phyloP scores from a whole-genome alignment of 2,113 vertebrate genomes.

The Apteryx mantelli region DNA sequence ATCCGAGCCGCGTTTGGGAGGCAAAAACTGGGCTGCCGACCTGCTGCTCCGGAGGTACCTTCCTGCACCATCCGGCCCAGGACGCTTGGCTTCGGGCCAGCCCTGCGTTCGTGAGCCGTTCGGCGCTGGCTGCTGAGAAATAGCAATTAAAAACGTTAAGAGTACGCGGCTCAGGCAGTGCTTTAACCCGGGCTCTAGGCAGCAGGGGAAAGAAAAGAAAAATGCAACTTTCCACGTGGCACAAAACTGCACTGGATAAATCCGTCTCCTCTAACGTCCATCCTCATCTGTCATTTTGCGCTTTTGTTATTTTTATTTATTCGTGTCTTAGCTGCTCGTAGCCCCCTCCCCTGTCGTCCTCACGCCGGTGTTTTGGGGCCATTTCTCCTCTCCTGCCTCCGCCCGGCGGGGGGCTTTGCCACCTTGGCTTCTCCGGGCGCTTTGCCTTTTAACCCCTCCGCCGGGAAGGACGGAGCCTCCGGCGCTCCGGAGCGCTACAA shows the following conservation, averaged over 20 bases:
- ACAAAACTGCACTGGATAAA: not conserved
- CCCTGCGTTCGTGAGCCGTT: not conserved
- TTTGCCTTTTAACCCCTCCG: no score
- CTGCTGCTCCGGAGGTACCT: not conserved
- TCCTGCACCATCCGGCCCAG: not conserved
- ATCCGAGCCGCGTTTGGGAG: slow-evolving; percentile 43
- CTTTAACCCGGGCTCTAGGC: slow-evolving; percentile 71
- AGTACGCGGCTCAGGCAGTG: slow-evolving; percentile 8
- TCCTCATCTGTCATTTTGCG: slow-evolving; percentile 21
- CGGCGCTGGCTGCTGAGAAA: slow-evolving; percentile 31
- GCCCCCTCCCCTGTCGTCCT: not conserved
- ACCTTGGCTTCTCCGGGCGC: no score
- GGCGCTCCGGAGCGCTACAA: no score
- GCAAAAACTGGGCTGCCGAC: not conserved
- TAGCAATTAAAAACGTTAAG: not conserved
- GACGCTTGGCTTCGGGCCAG: slow-evolving; percentile 20
- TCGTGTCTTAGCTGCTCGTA: not conserved
- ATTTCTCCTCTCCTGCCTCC: not conserved
- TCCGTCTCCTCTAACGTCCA: not conserved
- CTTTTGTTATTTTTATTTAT: not conserved
- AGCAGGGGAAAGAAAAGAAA: slow-evolving; percentile 61
- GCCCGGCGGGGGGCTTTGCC: no score
- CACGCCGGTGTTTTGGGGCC: not conserved
- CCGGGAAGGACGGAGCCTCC: no score
- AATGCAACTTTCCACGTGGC: not conserved